Percentiles rank a stretch among this genome's conserved stretches.
Evolutionary conservation across 2,113 vertebrate genomes (phyloP).

Genomic region (Cathartes aura): DNA sequence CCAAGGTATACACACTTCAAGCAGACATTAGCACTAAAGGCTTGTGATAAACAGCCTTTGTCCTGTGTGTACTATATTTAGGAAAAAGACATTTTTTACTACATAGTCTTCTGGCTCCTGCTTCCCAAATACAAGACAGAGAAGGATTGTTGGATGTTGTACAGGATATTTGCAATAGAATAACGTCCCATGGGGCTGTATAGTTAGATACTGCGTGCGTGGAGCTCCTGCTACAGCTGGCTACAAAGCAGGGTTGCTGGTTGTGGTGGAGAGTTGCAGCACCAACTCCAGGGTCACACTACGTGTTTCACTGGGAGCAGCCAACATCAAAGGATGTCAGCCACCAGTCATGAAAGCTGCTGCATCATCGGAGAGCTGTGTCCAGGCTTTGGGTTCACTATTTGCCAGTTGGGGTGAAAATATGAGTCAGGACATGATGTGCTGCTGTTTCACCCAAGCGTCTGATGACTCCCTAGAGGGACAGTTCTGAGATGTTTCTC

Average conservation of each 20-base stretch:
- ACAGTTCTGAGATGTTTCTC: neutral
- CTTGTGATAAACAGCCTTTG: slow-evolving; percentile 31
- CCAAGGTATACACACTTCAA: neutral
- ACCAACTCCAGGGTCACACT: neutral
- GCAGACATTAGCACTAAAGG: neutral
- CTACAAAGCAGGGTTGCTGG: neutral
- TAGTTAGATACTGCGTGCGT: neutral
- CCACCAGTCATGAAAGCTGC: neutral
- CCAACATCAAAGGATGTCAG: neutral
- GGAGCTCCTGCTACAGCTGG: neutral
- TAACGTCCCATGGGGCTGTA: neutral
- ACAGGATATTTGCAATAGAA: neutral
- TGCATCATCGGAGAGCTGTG: neutral
- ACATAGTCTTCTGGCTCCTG: neutral
- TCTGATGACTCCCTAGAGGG: neutral
- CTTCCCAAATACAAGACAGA: neutral
- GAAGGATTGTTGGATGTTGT: neutral
- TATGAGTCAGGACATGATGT: neutral
- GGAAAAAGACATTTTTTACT: neutral
- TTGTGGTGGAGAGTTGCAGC: neutral
- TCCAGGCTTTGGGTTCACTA: neutral
- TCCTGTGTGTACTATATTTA: neutral
- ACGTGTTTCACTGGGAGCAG: neutral
- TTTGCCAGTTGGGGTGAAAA: neutral
- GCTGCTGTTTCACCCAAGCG: neutral